These are phyloP conservation scores for Elephantulus edwardii DNA, from an alignment of 2,113 vertebrate genomes.

Conservation along the genomic window DNA sequence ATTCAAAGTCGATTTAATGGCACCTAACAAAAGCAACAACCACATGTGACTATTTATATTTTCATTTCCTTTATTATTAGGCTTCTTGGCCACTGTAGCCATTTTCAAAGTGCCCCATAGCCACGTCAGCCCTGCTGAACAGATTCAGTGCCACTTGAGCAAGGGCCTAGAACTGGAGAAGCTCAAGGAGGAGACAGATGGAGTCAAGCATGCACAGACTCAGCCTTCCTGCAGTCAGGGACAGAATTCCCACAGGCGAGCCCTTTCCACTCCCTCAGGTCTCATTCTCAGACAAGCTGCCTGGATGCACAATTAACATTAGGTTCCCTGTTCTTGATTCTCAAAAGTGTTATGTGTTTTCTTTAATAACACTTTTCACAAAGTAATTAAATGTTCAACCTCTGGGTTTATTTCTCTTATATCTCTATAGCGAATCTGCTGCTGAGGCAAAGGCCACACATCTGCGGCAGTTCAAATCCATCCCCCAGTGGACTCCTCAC, in stretches of 20 bases:
- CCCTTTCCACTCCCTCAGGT: neutral
- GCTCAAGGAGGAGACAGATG: neutral
- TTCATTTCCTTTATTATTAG: neutral
- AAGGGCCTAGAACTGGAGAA: neutral
- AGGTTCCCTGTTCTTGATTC: neutral
- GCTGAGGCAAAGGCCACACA: neutral
- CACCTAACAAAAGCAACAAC: no score
- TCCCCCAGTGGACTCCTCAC: no score
- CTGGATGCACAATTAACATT: neutral
- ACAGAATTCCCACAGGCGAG: neutral
- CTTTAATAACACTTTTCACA: neutral
- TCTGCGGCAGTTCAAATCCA: no score
- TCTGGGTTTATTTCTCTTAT: no score
- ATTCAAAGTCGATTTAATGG: no score
- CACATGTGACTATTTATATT: neutral
- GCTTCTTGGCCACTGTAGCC: neutral
- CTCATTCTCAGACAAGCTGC: neutral
- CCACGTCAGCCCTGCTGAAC: neutral
- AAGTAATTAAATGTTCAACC: neutral
- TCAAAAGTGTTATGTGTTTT: neutral
- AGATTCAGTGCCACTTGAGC: neutral
- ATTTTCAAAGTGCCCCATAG: neutral
- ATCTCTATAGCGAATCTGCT: no score
- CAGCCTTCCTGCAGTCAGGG: neutral
- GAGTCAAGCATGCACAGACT: neutral